These are phyloP conservation scores for Drosophila cracens DNA, from an alignment of 2,888 invertebrate genomes.

Conservation along the genomic window DNA sequence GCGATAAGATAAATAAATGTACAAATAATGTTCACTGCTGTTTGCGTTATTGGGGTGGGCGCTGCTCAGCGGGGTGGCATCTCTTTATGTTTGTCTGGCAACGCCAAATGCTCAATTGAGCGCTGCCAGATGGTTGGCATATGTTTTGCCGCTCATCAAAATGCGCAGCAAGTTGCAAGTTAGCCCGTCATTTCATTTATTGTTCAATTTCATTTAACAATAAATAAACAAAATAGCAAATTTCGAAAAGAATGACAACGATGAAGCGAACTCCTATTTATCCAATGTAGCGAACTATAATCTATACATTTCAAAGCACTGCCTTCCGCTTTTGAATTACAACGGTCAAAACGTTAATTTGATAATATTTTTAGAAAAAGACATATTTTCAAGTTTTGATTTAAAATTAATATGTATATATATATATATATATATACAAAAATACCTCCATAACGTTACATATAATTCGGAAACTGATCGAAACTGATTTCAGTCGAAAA, in stretches of 20 bases:
- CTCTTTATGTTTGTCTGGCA: conserved; percentile 21
- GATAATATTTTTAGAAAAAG: not conserved
- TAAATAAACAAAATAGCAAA: not conserved
- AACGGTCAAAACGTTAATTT: not conserved
- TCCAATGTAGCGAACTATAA: conserved; percentile 2
- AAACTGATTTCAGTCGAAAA: not conserved
- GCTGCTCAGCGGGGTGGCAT: conserved; percentile 5
- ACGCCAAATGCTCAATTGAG: not conserved
- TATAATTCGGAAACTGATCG: no score
- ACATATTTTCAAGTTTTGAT: not conserved
- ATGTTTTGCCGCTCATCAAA: not conserved
- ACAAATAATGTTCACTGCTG: conserved; percentile 11
- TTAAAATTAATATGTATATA: not conserved
- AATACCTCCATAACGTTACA: no score
- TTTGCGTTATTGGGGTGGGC: conserved; percentile 8
- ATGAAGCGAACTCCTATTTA: not conserved
- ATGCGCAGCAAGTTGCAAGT: not conserved
- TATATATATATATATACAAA: no score
- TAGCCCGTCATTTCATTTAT: not conserved
- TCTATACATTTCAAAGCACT: not conserved
- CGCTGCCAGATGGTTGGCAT: conserved; percentile 22
- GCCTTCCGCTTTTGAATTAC: not conserved
- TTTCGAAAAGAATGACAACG: not conserved
- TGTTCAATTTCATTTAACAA: not conserved
- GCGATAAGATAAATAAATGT: conserved; percentile 32